These are phyloP conservation scores for Andrena praecox DNA, from an alignment of 2,888 invertebrate species.

Conservation along the genomic window DNA sequence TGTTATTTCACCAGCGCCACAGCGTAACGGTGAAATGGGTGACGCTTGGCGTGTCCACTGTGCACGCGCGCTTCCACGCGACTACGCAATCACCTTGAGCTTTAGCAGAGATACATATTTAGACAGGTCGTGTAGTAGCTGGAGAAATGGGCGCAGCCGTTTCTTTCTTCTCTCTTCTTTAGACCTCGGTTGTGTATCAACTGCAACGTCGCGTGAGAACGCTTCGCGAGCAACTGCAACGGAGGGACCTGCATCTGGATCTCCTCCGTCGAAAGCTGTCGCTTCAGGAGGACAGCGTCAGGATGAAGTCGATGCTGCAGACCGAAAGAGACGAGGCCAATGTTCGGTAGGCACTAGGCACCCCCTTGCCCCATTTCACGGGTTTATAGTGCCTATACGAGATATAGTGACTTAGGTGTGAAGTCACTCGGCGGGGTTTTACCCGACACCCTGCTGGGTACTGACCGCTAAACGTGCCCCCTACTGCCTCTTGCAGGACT, in stretches of 20 bases:
- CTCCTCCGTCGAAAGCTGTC: constrained; percentile 94
- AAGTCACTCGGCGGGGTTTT: too few species aligned
- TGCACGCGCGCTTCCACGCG: constrained; percentile 1
- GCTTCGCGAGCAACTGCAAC: constrained; percentile 95
- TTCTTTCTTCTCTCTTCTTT: constrained; percentile 69
- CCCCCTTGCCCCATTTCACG: too few species aligned
- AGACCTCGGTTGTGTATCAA: constrained; percentile 95
- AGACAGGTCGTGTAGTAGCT: not conserved
- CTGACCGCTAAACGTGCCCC: too few species aligned
- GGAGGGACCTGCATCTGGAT: constrained; percentile 96
- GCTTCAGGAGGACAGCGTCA: constrained; percentile 91
- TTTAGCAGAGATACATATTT: not conserved
- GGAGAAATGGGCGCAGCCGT: not conserved
- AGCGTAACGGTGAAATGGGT: not conserved
- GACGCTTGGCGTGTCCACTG: not conserved
- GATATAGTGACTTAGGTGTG: too few species aligned
- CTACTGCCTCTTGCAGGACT: too few species aligned
- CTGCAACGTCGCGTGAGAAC: constrained; percentile 94
- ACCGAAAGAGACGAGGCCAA: constrained; percentile 86
- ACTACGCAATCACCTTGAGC: not conserved
- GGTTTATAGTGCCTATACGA: too few species aligned
- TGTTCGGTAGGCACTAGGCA: constrained; percentile 77
- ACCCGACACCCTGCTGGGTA: too few species aligned
- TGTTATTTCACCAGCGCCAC: not conserved
- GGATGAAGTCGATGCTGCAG: constrained; percentile 88